phyloP scores from a whole-genome alignment of 1,140 invertebrate genomes.

The Cherax destructor region DNA sequence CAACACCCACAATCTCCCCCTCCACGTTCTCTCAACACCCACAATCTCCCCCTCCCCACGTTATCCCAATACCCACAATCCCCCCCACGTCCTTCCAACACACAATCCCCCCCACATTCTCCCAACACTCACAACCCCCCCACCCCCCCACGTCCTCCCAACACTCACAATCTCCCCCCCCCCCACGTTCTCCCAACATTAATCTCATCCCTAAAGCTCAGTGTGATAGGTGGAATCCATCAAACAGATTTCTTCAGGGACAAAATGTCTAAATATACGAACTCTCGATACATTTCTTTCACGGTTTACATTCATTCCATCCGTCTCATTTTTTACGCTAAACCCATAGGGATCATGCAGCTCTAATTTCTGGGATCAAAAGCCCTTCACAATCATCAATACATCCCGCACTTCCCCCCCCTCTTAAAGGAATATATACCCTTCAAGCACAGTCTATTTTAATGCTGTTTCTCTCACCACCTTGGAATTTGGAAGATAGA shows the following conservation, averaged over 20 bases:
- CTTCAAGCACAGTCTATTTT: not conserved
- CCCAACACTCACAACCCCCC: not conserved
- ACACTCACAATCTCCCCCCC: too few relatives aligned
- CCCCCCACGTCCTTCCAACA: not conserved
- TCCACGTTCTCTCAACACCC: conserved; percentile 22
- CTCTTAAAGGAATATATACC: not conserved
- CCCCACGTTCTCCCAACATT: not conserved
- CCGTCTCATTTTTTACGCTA: too few relatives aligned
- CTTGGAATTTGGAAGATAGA: too few relatives aligned
- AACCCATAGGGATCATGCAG: too few relatives aligned
- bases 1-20: not conserved
- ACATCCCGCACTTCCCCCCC: too few relatives aligned
- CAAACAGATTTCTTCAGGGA: not conserved
- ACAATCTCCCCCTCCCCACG: conserved; percentile 9
- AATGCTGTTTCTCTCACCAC: too few relatives aligned
- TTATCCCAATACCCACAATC: not conserved
- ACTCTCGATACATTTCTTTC: not conserved
- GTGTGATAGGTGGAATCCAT: not conserved
- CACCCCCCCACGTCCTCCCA: not conserved
- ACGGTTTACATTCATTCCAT: too few relatives aligned
- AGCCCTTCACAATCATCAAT: too few relatives aligned
- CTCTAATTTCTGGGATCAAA: too few relatives aligned
- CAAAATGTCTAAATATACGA: not conserved
- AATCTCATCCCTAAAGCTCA: not conserved
- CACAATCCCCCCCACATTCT: not conserved